Evolutionary conservation across 2,113 vertebrate genomes (phyloP).

Genomic region (Lophura nycthemera): DNA sequence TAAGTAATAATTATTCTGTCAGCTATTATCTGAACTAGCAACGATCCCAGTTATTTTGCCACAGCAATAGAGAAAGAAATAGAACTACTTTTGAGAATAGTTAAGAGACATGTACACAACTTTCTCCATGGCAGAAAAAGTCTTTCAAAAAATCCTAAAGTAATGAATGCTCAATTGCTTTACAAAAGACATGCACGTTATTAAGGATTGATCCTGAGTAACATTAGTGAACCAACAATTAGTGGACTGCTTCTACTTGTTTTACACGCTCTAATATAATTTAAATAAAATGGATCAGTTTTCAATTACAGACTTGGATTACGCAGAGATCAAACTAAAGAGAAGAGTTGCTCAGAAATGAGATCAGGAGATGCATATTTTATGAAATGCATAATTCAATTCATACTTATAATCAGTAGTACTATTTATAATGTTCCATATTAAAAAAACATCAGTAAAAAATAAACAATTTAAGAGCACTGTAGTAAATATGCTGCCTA

Average conservation of each 20-base stretch:
- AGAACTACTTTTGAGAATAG: background rate
- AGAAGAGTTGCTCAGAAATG: conserved; percentile 1
- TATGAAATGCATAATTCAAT: background rate
- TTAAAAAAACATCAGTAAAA: background rate
- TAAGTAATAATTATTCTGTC: background rate
- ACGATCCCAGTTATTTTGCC: background rate
- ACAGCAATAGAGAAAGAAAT: background rate
- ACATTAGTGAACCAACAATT: background rate
- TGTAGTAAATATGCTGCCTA: background rate
- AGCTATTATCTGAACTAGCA: background rate
- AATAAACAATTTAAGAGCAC: background rate
- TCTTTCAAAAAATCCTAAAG: background rate
- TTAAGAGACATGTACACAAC: background rate
- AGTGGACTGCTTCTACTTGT: background rate
- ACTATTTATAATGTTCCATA: background rate
- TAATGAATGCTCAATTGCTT: background rate
- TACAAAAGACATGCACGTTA: background rate
- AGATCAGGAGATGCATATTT: background rate
- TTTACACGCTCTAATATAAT: background rate
- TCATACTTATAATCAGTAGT: conserved; percentile 1
- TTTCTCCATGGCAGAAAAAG: background rate
- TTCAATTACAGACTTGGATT: background rate
- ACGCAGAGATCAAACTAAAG: background rate
- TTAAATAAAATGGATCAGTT: background rate
- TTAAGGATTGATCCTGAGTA: background rate